Evolutionary conservation across 2,797 vertebrate genomes (phyloP), one percentile per base, ranked within the genome.

Genomic region (Eupleurogrammus muticus): DNA sequence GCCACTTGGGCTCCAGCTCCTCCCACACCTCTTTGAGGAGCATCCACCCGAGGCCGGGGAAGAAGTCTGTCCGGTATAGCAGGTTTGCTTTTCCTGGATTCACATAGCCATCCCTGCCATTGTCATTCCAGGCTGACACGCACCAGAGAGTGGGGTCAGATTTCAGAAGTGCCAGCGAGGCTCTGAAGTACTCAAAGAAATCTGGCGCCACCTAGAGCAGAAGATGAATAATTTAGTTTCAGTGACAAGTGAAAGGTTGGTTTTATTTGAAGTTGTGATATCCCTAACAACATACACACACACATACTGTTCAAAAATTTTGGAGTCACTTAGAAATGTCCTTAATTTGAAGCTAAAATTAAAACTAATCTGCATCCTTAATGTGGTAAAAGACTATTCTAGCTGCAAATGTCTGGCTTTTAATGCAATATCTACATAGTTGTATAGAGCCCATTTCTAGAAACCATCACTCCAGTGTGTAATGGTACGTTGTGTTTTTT

Each of bases 41-140:
- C 86, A 99, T 80, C 97, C 97, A 99, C 0, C 97, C 97, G 2
- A 99, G 60, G 0, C 97, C 97, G 0, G 97, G 97, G 58, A 99
- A 99, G 62, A 99, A 99, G 72, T 99, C 97, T 0, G 97, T 98
- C 54, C 97, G 92, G 87, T 98, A 96, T 0, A 99, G 92, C 1
- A 98, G 90, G n/a, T 94, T 83, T 0, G 95, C 87, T 5, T 66
- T 80, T 0, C 62, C 78, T 0, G 85, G 77, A 12, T 99, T 96
- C 16, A 99, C 96, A 81, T 95, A 85, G 0, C 94, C 95, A 0
- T 97, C 96, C 9, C 95, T 93, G 21, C 97, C 97, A 0, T 99
- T 99, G 73, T 99, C 97, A 3, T 99, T 97, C 97, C 97, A 99
- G 0, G 97, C 97, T 0, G 97, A 99, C 42, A 94, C 88, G 11